Evolutionary conservation across 2,888 invertebrate genomes (phyloP).

Genomic region (Spodoptera exigua): DNA sequence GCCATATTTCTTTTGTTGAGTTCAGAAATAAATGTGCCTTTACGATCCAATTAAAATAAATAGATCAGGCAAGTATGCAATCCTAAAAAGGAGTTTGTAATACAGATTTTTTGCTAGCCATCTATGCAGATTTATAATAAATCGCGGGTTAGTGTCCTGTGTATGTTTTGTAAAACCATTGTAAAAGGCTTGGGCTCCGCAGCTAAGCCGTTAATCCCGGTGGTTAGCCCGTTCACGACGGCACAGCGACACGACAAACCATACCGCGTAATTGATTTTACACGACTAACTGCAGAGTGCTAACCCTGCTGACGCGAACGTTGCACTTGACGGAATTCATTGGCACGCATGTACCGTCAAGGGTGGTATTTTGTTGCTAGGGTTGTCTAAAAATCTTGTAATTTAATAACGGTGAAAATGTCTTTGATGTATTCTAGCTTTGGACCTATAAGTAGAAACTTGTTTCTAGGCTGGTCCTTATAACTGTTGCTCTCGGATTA

Average conservation of each 20-base stretch:
- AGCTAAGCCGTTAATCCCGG: constrained; percentile 61
- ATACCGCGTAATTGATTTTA: constrained; percentile 61
- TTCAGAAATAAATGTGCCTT: no score
- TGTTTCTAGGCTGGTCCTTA: no score
- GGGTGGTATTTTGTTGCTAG: constrained; percentile 21
- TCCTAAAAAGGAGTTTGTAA: no score
- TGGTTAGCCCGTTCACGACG: constrained; percentile 56
- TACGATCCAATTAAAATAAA: no score
- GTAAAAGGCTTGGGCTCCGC: constrained; percentile 54
- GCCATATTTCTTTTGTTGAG: no score
- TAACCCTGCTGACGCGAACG: constrained; percentile 33
- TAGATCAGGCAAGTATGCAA: no score
- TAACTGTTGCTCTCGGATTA: no score
- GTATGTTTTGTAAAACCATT: constrained; percentile 52
- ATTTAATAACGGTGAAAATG: no score
- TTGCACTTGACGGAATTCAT: constrained; percentile 36
- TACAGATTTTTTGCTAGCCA: constrained; percentile 20
- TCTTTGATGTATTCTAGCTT: no score
- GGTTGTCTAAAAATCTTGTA: not conserved
- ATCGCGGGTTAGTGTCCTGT: constrained; percentile 44
- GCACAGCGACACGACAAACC: constrained; percentile 48
- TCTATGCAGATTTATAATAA: constrained; percentile 45
- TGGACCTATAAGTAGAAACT: no score
- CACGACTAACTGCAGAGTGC: constrained; percentile 50
- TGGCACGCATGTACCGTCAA: constrained; percentile 21